Conservation (phyloP, 2,113 vertebrate species). For the Chlorodrepanis virens region DNA sequence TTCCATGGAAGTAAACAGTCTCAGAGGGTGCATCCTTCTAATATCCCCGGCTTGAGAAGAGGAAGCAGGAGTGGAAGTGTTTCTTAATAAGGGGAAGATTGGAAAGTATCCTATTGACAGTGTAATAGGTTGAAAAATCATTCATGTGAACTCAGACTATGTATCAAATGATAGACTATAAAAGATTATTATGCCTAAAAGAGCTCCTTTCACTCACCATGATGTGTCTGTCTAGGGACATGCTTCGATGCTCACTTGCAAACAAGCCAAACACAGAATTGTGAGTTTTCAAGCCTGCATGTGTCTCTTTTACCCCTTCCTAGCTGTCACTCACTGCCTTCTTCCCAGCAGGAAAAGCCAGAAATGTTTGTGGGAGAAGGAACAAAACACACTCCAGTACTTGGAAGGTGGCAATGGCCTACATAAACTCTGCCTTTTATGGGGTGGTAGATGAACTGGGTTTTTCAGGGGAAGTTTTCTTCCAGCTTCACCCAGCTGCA, state of each 20-base stretch:
- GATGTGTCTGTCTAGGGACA: background rate
- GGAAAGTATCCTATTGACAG: background rate
- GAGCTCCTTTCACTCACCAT: background rate
- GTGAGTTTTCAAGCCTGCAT: background rate
- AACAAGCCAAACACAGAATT: background rate
- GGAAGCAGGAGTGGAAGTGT: background rate
- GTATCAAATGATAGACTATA: background rate
- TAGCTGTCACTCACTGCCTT: background rate
- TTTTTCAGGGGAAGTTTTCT: background rate
- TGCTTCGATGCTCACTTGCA: accelerated
- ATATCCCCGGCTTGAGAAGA: slow-evolving; percentile 5
- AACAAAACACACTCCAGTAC: background rate
- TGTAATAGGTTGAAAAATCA: background rate
- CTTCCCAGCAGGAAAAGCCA: background rate
- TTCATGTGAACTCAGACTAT: background rate
- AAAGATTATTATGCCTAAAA: background rate
- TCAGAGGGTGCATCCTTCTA: slow-evolving; percentile 8
- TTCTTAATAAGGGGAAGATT: background rate
- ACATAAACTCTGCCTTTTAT: background rate
- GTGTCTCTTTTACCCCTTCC: background rate
- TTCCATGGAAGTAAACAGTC: slow-evolving; percentile 25
- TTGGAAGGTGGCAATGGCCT: background rate
- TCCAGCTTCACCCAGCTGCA: background rate
- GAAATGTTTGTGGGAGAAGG: background rate
- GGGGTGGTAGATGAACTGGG: background rate